Base-by-base conservation (phyloP, 2,888 invertebrate species). In the Germaria angustata region DNA sequence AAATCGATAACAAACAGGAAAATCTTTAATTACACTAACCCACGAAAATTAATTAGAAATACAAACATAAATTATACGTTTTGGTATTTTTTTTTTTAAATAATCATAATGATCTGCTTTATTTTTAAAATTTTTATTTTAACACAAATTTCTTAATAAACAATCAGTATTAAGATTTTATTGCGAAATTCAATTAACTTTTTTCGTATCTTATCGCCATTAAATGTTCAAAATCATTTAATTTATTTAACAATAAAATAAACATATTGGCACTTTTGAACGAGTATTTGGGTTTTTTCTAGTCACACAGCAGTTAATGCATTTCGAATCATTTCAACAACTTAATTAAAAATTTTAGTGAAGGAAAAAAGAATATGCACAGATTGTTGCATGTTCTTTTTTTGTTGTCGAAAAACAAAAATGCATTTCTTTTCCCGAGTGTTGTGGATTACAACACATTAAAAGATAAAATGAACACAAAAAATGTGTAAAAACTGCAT, bases 391-490 rank as follows among this genome's bases (percentile, higher is more conserved):
- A 28, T n/a, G n/a, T 53, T 57, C 1, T 36, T 51, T 36, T n/a
- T 55, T 28, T 11, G 7, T 3, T 53, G n/a, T 13, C n/a, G 2
- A 7, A 17, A n/a, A 28, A 28, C 28, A 46, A 51, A 57, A 59
- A 46, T 24, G 36, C 44, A 71, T 78, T 78, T 78, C 55, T 78
- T 78, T 79, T 72, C 57, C 72, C 66, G 57, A 32, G 39, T 59
- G 44, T 32, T 51, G 32, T 46, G 36, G 46, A 24, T 66, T 79
- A 49, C 57, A 72, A 66, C 20, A 79, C 65, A 46, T 8, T 34
- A 13, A 53, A 15, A 53, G 15, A 32, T 17, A 13, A 39, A 39
- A 28, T 32, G 7, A 39, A 17, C 8, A 32, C 9, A 3, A 53
- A 34, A 53, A 55, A 63, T 46, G 7, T 39, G 36, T 36, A 15